These are phyloP conservation scores for Ardeotis arabs DNA, from an alignment of 2,113 vertebrate genomes.

Conservation along the genomic window DNA sequence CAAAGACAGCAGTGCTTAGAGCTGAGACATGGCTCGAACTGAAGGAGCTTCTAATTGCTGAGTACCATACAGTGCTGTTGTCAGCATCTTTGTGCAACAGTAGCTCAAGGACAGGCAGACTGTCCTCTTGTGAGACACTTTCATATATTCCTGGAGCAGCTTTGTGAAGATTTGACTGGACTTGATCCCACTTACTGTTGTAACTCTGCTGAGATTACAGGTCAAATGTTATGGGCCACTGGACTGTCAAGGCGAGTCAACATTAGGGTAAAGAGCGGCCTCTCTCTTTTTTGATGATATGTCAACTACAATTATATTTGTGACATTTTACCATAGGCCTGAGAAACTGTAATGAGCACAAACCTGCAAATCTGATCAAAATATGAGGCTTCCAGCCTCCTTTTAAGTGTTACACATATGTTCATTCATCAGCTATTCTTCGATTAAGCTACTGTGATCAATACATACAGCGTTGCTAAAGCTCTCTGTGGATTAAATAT, in stretches of 20 bases:
- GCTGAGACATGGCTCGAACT: neutral
- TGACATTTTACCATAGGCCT: neutral
- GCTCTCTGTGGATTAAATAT: conserved; percentile 29
- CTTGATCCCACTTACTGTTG: neutral
- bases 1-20: neutral
- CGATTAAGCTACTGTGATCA: conserved; percentile 4
- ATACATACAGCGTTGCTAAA: neutral
- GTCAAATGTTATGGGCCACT: conserved; percentile 26
- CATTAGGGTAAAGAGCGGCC: neutral
- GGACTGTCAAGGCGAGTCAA: conserved; percentile 41
- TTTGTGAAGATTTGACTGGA: neutral
- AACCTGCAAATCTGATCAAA: neutral
- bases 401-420: neutral
- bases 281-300: neutral
- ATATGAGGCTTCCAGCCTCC: neutral
- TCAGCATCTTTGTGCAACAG: neutral
- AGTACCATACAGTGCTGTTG: neutral
- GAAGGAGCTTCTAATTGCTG: neutral
- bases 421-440: neutral
- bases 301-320: conserved; percentile 40
- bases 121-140: neutral
- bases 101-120: neutral
- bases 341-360: conserved; percentile 2
- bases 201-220: neutral
- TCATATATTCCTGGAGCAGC: neutral